Evolutionary conservation across 2,797 vertebrate genomes (phyloP), one percentile per base, ranked within the genome.

Genomic region (Argentina silus): DNA sequence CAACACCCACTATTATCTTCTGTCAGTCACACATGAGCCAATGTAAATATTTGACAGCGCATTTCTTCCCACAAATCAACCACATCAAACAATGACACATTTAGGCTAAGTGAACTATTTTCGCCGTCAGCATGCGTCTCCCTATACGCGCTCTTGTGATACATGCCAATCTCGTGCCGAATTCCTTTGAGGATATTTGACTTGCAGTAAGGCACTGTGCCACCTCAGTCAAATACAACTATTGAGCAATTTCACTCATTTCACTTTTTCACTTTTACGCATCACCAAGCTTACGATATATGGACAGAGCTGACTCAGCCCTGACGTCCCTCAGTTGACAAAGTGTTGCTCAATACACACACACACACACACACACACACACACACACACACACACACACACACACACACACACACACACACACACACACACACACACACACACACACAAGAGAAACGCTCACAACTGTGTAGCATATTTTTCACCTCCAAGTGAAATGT

Each of bases 401-500:
- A 61, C 12, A 44, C n/a, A 44, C 17, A 14, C n/a, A 66, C 19
- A 51, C 19, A 27, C 17, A 3, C 66, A 42, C 7, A 36, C 11
- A 55, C 66, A 55, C 8, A 17, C 48, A 53, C n/a, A 21, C 15
- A 63, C 60, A 9, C 60, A n/a, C 60, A 5, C 27, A 62, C 19
- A 23, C 19, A 36, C 60, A 43, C 55, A 48, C 60, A 14, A 51
- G 48, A 51, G 63, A 60, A 81, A 82, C 67, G 45, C 68, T 80
- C 87, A 84, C 90, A 81, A 8, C 65, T 70, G 48, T 79, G 80
- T 91, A 86, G 72, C 65, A 91, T 56, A 93, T 91, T 21, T 91
- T 70, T 82, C 91, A 90, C 88, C 74, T 72, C 8, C 19, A 23
- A 77, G 90, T 75, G 86, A 94, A 88, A 91, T 90, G 78, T 86